Evolutionary conservation across 2,797 vertebrate species (phyloP).

Genomic region (Oophaga sylvatica): DNA sequence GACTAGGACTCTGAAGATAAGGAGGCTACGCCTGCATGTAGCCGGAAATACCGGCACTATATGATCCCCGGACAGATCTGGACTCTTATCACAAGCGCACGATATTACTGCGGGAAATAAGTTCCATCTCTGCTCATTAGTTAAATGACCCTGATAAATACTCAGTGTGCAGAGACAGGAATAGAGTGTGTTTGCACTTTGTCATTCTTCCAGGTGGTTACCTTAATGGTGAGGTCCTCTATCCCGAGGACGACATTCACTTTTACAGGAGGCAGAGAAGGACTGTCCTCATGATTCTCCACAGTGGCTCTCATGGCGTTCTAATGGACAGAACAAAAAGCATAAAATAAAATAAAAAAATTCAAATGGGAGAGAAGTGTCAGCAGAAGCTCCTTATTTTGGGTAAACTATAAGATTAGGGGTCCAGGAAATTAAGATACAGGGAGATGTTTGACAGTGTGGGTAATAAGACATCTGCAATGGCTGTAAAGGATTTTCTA

Average conservation of each 20-base stretch:
- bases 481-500: too few relatives aligned
- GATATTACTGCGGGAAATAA: background rate
- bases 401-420: background rate
- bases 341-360: background rate
- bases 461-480: too few relatives aligned
- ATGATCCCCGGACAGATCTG: background rate
- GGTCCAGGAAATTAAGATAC: too few relatives aligned
- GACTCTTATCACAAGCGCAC: background rate
- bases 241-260: slow-evolving; percentile 89
- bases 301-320: slow-evolving; percentile 98
- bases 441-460: too few relatives aligned
- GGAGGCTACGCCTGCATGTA: background rate
- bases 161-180: background rate
- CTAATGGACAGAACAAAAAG: slow-evolving; percentile 70
- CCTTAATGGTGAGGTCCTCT: slow-evolving; percentile 97
- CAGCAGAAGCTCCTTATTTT: too few relatives aligned
- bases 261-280: slow-evolving; percentile 84
- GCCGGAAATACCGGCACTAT: background rate
- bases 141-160: slow-evolving; percentile 15
- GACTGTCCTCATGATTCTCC: slow-evolving; percentile 87
- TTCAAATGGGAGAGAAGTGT: too few relatives aligned
- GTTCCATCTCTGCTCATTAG: background rate
- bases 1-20: background rate
- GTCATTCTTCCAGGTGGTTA: slow-evolving; percentile 65
- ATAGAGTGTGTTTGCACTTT: background rate